These are phyloP conservation scores for Macroteleia sp. DNA, from an alignment of 2,888 invertebrate species.

Conservation along the genomic window DNA sequence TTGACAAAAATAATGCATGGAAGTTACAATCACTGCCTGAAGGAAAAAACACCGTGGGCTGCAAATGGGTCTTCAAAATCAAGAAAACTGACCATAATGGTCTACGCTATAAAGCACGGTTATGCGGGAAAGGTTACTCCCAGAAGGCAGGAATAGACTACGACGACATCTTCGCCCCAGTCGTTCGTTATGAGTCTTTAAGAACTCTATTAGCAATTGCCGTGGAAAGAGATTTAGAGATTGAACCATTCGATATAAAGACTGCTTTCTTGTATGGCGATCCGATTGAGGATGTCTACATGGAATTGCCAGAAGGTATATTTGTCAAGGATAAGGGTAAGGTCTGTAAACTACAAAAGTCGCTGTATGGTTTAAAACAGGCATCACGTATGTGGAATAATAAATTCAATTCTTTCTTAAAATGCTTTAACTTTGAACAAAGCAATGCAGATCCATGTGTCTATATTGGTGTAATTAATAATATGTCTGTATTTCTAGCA, in stretches of 20 bases:
- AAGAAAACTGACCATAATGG: constrained; percentile 23
- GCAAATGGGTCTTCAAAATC: constrained; percentile 40
- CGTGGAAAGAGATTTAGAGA: neutral
- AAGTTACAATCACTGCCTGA: constrained; percentile 12
- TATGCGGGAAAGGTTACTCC: constrained; percentile 55
- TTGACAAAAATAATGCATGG: constrained; percentile 55
- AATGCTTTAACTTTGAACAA: neutral
- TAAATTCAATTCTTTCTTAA: neutral
- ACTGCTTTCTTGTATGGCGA: constrained; percentile 33
- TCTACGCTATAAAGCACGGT: constrained; percentile 52
- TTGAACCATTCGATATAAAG: constrained; percentile 31
- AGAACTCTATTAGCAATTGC: constrained; percentile 10
- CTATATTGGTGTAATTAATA: neutral
- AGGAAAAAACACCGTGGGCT: constrained; percentile 42
- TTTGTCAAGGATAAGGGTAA: neutral
- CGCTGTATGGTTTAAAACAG: constrained; percentile 36
- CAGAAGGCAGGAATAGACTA: constrained; percentile 46
- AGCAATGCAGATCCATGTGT: constrained; percentile 15
- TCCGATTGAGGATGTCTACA: constrained; percentile 26
- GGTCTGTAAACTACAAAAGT: constrained; percentile 29
- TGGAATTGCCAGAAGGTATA: constrained; percentile 18
- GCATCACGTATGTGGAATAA: constrained; percentile 27
- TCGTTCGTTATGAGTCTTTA: constrained; percentile 27
- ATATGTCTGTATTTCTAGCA: neutral
- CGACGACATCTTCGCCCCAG: constrained; percentile 27